Evolutionary conservation across 2,797 vertebrate species (phyloP).

Genomic region (Trematomus bernacchii): DNA sequence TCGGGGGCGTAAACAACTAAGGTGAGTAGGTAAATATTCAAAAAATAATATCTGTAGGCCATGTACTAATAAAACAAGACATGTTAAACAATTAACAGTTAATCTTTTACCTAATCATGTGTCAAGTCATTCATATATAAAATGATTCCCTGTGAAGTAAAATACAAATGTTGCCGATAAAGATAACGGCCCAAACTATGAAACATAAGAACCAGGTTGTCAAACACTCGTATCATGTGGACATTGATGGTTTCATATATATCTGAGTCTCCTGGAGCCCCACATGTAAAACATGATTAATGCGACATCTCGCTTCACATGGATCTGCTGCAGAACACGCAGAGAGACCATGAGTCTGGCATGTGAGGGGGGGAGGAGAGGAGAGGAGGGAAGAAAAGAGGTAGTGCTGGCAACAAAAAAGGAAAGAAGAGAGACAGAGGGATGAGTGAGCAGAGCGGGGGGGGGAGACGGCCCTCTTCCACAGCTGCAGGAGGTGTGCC

Average conservation of each 20-base stretch:
- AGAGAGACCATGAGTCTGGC: slow-evolving; percentile 9
- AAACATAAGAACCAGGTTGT: background rate
- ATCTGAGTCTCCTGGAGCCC: background rate
- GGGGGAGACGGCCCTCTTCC: slow-evolving; percentile 63
- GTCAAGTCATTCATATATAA: no score
- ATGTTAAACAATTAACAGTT: no score
- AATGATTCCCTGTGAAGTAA: background rate
- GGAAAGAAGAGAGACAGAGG: slow-evolving; percentile 38
- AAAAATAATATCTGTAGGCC: no score
- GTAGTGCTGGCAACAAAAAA: slow-evolving; percentile 51
- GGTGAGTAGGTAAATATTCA: no score
- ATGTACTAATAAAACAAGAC: no score
- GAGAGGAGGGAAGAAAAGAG: slow-evolving; percentile 57
- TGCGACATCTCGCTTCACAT: slow-evolving; percentile 10
- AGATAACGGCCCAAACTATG: background rate
- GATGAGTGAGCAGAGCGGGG: slow-evolving; percentile 58
- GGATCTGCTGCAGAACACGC: slow-evolving; percentile 18
- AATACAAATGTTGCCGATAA: background rate
- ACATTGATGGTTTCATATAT: background rate
- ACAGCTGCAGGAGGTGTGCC: slow-evolving; percentile 81
- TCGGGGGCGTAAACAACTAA: no score
- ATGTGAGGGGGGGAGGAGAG: slow-evolving; percentile 8
- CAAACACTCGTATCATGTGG: background rate
- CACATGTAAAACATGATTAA: slow-evolving; percentile 6
- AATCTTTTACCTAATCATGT: no score